Percentiles rank a stretch among this genome's conserved stretches.
These are phyloP conservation scores for Therioaphis trifolii DNA, from an alignment of 2,888 invertebrate genomes.

Conservation along the genomic window DNA sequence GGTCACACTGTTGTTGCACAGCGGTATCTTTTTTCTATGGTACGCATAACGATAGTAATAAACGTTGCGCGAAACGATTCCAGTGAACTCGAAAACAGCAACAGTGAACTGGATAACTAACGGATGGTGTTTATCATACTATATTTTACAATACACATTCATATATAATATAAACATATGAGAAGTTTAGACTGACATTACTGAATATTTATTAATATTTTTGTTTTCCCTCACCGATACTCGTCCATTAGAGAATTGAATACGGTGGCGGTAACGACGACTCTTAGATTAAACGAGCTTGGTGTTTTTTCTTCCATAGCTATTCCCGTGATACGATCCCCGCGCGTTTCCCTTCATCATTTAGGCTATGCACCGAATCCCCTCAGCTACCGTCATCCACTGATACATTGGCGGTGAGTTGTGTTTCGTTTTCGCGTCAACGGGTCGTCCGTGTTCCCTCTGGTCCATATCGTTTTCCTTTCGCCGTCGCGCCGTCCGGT, in stretches of 20 bases:
- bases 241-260: neutral
- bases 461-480: neutral
- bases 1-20: constrained; percentile 46
- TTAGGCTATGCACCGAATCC: neutral
- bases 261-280: neutral
- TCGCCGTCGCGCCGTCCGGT: neutral
- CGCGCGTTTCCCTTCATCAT: constrained; percentile 38
- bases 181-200: too few species aligned
- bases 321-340: constrained; percentile 52
- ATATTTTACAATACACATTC: too few species aligned
- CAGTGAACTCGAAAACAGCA: constrained; percentile 14
- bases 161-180: neutral
- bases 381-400: neutral
- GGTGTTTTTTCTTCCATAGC: constrained; percentile 42
- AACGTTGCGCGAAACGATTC: constrained; percentile 25
- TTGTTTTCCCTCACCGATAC: neutral
- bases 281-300: neutral
- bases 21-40: too few species aligned
- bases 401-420: constrained; percentile 35
- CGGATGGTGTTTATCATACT: too few species aligned
- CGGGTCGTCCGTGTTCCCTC: constrained; percentile 43
- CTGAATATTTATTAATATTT: neutral
- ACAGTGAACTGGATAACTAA: too few species aligned
- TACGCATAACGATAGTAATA: neutral
- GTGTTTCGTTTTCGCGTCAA: constrained; percentile 52